Percentiles rank a stretch among this genome's conserved stretches.
These are phyloP conservation scores for Allacma fusca DNA, from an alignment of 2,888 invertebrate species.

Conservation along the genomic window DNA sequence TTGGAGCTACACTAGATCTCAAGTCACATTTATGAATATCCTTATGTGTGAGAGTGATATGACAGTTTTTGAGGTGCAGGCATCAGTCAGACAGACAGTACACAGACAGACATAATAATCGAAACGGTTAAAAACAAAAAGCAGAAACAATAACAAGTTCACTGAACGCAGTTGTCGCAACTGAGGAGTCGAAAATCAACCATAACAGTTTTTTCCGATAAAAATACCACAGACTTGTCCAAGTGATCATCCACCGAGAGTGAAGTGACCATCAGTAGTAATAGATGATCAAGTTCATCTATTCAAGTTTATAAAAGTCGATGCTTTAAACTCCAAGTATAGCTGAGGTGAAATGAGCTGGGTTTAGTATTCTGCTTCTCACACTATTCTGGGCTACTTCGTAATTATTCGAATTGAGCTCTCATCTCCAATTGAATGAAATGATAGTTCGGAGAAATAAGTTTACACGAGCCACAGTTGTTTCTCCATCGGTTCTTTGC, in stretches of 20 bases:
- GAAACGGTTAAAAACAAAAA: constrained; percentile 18
- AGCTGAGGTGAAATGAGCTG: not conserved
- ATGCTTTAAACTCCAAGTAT: constrained; percentile 6
- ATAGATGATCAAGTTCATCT: not conserved
- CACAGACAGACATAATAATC: constrained; percentile 33
- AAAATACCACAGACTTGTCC: constrained; percentile 47
- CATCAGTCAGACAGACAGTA: constrained; percentile 44
- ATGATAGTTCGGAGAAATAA: not conserved
- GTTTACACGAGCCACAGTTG: not conserved
- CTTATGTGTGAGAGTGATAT: not conserved
- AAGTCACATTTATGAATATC: no score
- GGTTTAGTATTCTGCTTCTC: not conserved
- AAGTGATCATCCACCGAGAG: not conserved
- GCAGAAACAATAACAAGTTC: constrained; percentile 47
- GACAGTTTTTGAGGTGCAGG: constrained; percentile 2
- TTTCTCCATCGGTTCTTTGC: not conserved
- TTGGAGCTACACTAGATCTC: no score
- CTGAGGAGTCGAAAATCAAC: constrained; percentile 55
- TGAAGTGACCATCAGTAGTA: not conserved
- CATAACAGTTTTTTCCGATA: constrained; percentile 54
- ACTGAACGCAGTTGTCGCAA: constrained; percentile 52
- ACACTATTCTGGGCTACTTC: no score
- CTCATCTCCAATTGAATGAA: not conserved
- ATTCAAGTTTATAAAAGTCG: not conserved
- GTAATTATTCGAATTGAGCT: no score